Conservation (phyloP, 2,888 invertebrate genomes). For the Polyommatus iphigenia region DNA sequence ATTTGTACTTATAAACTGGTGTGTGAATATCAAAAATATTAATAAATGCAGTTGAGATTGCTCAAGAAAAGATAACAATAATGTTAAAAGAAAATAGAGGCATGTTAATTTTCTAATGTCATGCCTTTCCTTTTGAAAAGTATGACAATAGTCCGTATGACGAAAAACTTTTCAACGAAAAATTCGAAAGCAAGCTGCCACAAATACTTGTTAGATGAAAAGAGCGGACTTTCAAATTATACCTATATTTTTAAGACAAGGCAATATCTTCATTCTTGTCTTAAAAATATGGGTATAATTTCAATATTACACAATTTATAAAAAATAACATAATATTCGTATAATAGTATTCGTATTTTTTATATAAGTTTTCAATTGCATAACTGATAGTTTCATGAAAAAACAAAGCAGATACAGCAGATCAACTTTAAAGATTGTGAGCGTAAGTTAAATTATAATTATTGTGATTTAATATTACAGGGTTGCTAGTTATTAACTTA, state of each 20-base stretch:
- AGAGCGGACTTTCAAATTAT: constrained; percentile 20
- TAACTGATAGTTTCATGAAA: background rate
- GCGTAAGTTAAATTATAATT: background rate
- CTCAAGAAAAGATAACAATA: background rate
- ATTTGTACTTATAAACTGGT: constrained; percentile 18
- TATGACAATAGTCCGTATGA: constrained; percentile 29
- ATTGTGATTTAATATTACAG: background rate
- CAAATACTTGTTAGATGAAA: constrained; percentile 12
- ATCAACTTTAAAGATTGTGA: background rate
- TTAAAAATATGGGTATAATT: too few species aligned
- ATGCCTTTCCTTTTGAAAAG: background rate
- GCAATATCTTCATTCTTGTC: too few species aligned
- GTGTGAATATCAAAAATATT: background rate
- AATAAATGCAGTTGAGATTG: background rate
- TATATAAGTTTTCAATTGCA: background rate
- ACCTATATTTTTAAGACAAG: constrained; percentile 13
- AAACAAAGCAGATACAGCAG: background rate
- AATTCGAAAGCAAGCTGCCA: constrained; percentile 24
- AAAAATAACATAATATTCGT: background rate
- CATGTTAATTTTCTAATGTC: constrained; percentile 9
- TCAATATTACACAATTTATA: background rate
- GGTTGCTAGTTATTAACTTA: background rate
- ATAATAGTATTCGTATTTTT: background rate
- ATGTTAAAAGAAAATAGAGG: background rate
- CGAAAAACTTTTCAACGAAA: constrained; percentile 29